Percentiles rank a stretch among this genome's conserved stretches.
phyloP scores from a whole-genome alignment of 2,113 vertebrate genomes.

The Dolichotis patagonum region DNA sequence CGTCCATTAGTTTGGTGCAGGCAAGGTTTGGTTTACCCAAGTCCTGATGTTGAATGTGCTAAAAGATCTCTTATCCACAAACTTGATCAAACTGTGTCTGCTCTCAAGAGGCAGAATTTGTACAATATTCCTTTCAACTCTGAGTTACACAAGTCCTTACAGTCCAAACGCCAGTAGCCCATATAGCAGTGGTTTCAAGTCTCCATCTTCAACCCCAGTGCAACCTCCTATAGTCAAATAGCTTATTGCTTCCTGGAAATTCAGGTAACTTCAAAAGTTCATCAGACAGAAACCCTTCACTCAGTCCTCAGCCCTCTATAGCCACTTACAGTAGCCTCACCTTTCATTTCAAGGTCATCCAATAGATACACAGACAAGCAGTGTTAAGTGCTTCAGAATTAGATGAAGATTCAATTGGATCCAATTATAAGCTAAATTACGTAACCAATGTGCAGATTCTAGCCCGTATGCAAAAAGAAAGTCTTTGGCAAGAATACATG shows the following conservation, averaged over 20 bases:
- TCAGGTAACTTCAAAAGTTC: slow-evolving; percentile 92
- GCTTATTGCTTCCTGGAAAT: slow-evolving; percentile 92
- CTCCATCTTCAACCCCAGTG: slow-evolving; percentile 94
- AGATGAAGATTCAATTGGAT: slow-evolving; percentile 99
- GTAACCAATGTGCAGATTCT: slow-evolving; percentile 99
- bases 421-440: slow-evolving; percentile 98
- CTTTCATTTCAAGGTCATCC: slow-evolving; percentile 96
- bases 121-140: slow-evolving; percentile 94
- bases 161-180: slow-evolving; percentile 95
- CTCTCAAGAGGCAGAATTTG: slow-evolving; percentile 94
- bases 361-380: slow-evolving; percentile 93
- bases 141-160: slow-evolving; percentile 92
- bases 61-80: too few species aligned
- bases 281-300: slow-evolving; percentile 92
- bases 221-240: slow-evolving; percentile 94
- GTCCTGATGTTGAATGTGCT: too few species aligned
- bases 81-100: slow-evolving; percentile 59
- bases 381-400: slow-evolving; percentile 98
- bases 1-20: too few species aligned
- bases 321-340: slow-evolving; percentile 97
- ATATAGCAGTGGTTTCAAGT: slow-evolving; percentile 97
- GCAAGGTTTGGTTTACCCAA: too few species aligned
- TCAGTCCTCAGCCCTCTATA: slow-evolving; percentile 97
- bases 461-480: slow-evolving; percentile 99
- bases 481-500: slow-evolving; percentile 97